Conservation (phyloP, 2,113 vertebrate species). For the Penelope pileata region DNA sequence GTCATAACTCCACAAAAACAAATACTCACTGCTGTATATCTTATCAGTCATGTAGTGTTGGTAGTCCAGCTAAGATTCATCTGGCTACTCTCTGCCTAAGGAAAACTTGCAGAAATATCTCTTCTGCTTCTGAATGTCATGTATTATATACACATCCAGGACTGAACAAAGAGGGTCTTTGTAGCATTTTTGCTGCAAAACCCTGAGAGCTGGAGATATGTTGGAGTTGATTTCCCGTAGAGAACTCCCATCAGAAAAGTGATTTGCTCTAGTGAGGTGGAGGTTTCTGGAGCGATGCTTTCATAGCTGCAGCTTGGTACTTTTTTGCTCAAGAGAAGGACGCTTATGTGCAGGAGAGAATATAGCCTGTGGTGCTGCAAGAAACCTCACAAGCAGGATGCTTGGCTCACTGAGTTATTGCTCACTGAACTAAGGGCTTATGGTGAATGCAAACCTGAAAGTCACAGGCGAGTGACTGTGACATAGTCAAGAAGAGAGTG, state of each 20-base stretch:
- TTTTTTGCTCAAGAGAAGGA: neutral
- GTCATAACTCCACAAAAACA: neutral
- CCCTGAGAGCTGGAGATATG: neutral
- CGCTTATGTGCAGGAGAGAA: neutral
- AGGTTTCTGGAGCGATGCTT: slow-evolving; percentile 1
- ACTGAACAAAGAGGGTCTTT: neutral
- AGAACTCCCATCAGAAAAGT: neutral
- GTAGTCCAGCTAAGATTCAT: neutral
- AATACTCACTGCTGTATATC: neutral
- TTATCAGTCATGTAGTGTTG: neutral
- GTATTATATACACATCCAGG: neutral
- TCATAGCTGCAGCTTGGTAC: neutral
- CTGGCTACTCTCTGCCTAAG: neutral
- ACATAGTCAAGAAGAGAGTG: neutral
- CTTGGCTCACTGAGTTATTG: neutral
- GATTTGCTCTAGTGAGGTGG: neutral
- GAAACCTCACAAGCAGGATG: neutral
- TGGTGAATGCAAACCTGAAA: neutral
- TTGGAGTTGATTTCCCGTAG: neutral
- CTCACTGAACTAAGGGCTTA: neutral
- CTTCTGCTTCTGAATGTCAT: neutral
- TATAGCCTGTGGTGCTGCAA: neutral
- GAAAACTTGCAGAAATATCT: neutral
- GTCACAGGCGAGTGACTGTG: neutral
- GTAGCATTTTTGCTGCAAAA: neutral